Evolutionary conservation across 1,140 invertebrate species (phyloP).

Genomic region (Oncopodura yosiiana): DNA sequence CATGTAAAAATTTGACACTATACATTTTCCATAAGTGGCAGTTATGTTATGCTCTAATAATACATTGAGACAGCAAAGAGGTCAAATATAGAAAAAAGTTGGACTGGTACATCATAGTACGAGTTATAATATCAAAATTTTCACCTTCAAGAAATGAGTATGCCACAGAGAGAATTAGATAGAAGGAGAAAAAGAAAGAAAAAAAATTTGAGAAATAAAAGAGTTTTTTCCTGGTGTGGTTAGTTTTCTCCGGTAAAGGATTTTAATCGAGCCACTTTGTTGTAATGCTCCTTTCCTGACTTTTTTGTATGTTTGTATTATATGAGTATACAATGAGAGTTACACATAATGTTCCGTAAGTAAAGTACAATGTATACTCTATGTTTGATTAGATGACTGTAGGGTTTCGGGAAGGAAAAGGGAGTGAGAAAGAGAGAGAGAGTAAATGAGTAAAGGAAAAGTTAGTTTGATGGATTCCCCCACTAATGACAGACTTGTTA

Average conservation of each 20-base stretch:
- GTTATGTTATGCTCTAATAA: too few relatives aligned
- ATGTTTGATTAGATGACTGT: too few relatives aligned
- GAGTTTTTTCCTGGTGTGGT: background rate
- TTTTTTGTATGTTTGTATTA: slow-evolving; percentile 1
- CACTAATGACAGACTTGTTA: slow-evolving; percentile 27
- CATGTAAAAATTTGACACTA: too few relatives aligned
- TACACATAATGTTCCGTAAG: too few relatives aligned
- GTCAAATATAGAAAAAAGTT: too few relatives aligned
- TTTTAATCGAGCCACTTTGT: slow-evolving; percentile 22
- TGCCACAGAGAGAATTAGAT: too few relatives aligned
- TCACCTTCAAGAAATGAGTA: too few relatives aligned
- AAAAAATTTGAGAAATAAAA: background rate
- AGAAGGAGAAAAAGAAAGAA: background rate
- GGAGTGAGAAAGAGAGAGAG: background rate
- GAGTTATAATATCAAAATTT: background rate
- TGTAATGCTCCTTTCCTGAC: slow-evolving; percentile 14
- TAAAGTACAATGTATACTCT: too few relatives aligned
- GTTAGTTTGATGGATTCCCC: slow-evolving; percentile 16
- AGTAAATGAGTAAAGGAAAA: slow-evolving; percentile 4
- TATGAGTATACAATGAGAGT: too few relatives aligned
- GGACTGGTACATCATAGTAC: too few relatives aligned
- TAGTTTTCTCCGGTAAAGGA: slow-evolving; percentile 11
- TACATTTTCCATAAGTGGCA: too few relatives aligned
- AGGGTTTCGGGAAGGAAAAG: background rate
- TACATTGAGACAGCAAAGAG: too few relatives aligned